phyloP scores from a whole-genome alignment of 2,888 invertebrate species.

The Junonia oenone region DNA sequence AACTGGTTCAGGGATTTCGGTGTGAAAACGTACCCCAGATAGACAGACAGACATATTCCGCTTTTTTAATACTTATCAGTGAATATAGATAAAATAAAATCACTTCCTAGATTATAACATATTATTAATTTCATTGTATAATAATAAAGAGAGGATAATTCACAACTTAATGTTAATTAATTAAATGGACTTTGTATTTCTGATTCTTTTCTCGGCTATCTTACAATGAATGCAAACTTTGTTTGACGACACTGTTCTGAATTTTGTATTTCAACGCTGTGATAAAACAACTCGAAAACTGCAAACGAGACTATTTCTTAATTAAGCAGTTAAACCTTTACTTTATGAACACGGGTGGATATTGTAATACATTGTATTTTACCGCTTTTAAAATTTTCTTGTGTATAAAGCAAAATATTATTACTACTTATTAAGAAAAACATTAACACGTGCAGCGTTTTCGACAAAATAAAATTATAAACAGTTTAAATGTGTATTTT shows the following conservation, averaged over 20 bases:
- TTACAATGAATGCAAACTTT: slow-evolving; percentile 8
- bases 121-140: too few relatives aligned
- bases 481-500: neutral
- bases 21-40: too few relatives aligned
- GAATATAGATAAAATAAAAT: too few relatives aligned
- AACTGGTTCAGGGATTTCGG: too few relatives aligned
- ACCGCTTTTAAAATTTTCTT: slow-evolving; percentile 17
- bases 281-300: slow-evolving; percentile 30
- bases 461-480: neutral
- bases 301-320: slow-evolving; percentile 37
- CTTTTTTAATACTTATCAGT: too few relatives aligned
- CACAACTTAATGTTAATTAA: too few relatives aligned
- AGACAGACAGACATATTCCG: too few relatives aligned
- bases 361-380: slow-evolving; percentile 26
- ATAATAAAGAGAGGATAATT: too few relatives aligned
- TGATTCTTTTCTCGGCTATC: neutral
- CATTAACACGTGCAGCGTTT: too few relatives aligned
- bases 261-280: slow-evolving; percentile 23
- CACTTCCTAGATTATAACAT: too few relatives aligned
- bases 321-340: slow-evolving; percentile 35
- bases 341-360: slow-evolving; percentile 34
- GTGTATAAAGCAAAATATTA: too few relatives aligned
- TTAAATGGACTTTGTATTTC: neutral
- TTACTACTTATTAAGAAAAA: too few relatives aligned
- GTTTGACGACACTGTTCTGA: slow-evolving; percentile 13